Base-by-base conservation (phyloP, 2,888 invertebrate species). In the Glyphotaelius pellucidus region DNA sequence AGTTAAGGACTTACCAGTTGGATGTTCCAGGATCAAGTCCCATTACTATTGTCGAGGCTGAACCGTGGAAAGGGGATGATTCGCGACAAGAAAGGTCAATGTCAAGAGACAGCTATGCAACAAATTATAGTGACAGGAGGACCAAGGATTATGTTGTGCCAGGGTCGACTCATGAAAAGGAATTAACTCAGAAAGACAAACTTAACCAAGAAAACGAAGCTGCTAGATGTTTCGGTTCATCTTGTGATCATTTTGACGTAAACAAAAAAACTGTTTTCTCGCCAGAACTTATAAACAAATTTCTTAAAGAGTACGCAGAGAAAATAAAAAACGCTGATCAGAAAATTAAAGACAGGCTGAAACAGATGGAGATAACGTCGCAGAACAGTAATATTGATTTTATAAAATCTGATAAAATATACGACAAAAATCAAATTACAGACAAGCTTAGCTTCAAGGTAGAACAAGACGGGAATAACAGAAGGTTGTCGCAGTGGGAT, bases 201-300 rank as follows among this genome's bases (percentile, higher is more conserved):
- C n/a, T n/a, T n/a, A n/a, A n/a, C n/a, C n/a, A n/a, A 80, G 90
- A 92, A 93, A 86, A 47, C 30, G 94, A 95, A 86, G 94, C 94
- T 35, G 95, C 95, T 1, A 94, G 96, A 31, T 96, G 96, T 89
- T 96, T 95, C 79, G 96, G 96, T 79, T 96, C 96, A 15, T 96
- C 96, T 0, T 95, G 96, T 93, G 95, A 96, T 93, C 95, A 95
- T 81, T 89, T 79, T 47, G 85, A 91, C 2, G 79, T 47, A 95
- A 93, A 94, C 95, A 93, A 92, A 94, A 94, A 91, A 94, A 94
- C 94, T 9, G 94, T 94, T 12, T 94, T 94, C 91, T 95, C 96
- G 1, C 97, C 97, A 4, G 97, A 97, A 92, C 96, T 96, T 84
- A 94, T 97, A 31, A 97, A 97, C 93, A 97, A 97, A 93, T 97